Conservation (phyloP, 2,797 vertebrate species). For the Pangasius krempfi region DNA sequence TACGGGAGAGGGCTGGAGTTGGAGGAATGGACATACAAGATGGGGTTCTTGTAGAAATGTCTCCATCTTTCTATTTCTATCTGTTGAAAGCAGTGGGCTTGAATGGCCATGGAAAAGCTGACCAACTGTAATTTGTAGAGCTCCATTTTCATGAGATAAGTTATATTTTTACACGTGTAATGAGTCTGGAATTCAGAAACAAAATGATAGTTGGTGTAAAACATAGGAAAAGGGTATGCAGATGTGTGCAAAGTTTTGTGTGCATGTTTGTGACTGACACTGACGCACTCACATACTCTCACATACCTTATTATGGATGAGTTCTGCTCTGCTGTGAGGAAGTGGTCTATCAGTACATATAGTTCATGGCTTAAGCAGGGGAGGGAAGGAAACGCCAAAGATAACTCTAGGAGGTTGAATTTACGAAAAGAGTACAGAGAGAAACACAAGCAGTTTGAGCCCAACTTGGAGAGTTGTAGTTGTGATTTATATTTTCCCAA, state of each 20-base stretch:
- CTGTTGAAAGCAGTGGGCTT: neutral
- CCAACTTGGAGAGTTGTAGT: neutral
- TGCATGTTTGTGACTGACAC: neutral
- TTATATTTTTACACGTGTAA: neutral
- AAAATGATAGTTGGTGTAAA: neutral
- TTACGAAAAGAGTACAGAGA: slow-evolving; percentile 54
- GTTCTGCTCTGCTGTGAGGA: slow-evolving; percentile 54
- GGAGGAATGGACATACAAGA: slow-evolving; percentile 47
- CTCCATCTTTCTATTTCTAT: slow-evolving; percentile 3
- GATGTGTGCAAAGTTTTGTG: neutral
- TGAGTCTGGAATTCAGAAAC: neutral
- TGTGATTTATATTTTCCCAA: neutral
- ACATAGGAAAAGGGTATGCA: neutral
- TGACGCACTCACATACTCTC: neutral
- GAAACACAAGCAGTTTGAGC: slow-evolving; percentile 49
- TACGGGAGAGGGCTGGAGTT: slow-evolving; percentile 43
- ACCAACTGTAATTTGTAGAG: neutral
- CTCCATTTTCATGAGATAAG: neutral
- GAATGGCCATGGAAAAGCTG: neutral
- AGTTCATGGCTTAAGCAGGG: slow-evolving; percentile 40
- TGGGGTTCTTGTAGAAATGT: neutral
- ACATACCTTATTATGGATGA: slow-evolving; percentile 43
- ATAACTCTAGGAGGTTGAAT: slow-evolving; percentile 66
- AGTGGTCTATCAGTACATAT: slow-evolving; percentile 48
- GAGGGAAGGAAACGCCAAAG: slow-evolving; percentile 72